Base-by-base conservation (phyloP, 1,140 invertebrate genomes). In the Drosophila lowei region DNA sequence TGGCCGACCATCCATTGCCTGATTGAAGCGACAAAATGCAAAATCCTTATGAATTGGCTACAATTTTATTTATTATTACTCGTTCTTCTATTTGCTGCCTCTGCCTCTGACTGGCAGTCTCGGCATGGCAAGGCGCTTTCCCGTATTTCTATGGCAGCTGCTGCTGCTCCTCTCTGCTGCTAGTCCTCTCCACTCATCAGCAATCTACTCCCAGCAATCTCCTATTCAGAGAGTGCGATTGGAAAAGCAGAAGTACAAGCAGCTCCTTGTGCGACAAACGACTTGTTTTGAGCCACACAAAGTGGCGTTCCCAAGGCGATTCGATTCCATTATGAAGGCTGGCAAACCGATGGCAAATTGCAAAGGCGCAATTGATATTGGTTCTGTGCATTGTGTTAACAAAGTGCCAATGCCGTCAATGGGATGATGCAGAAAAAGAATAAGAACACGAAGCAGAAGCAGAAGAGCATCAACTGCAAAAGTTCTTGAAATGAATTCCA, bases 41-140 rank as follows among this genome's bases (percentile, higher is more conserved):
- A 88, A 86, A 86, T 88, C 83, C 83, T 88, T 88, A 88, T 88
- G 83, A 86, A 86, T 86, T 88, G 83, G 79, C 78, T 88, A 76
- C 75, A 86, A 86, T 86, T 86, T 86, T 86, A 86, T 86, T 81
- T 86, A 88, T 86, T 86, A 86, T 86, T 88, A 81, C 83, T 85
- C 72, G 55, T 83, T 83, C 72, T 85, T 64, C 72, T 85, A 66
- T 85, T 85, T 85, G 23, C 23, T 23, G 23, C 4, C 23, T 6
- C 23, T 25, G 62, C 66, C 34, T 38, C 34, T 50, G 62, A 63
- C 59, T 67, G 28, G 55, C 62, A 75, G 48, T 73, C 21, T 43
- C 25, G 25, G 7, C 1, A 28, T 2, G 7, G 0, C 8, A n/a
- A 46, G 11, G 8, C 25, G 44, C 2, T 62, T 55, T 55, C 9